phyloP scores from a whole-genome alignment of 2,797 vertebrate species.

The Trematomus bernacchii region DNA sequence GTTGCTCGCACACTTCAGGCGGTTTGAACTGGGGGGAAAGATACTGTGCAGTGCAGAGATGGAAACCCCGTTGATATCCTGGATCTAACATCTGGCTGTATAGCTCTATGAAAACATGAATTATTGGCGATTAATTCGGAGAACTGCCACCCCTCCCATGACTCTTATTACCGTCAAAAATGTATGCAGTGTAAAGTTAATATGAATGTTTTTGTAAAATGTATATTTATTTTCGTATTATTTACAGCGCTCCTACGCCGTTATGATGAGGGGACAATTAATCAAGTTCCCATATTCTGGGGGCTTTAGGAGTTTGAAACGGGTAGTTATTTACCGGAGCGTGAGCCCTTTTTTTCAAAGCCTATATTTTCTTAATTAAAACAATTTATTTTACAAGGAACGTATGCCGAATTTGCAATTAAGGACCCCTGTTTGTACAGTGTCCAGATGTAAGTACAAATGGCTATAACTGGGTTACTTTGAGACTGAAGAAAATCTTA shows the following conservation, averaged over 20 bases:
- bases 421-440: not conserved
- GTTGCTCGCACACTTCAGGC: slow-evolving; percentile 7
- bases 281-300: not conserved
- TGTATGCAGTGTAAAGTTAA: too few species aligned
- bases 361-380: not conserved
- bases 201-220: not conserved
- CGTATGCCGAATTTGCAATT: accelerated
- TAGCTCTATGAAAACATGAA: not conserved
- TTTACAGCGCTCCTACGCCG: too few species aligned
- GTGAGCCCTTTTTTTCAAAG: not conserved
- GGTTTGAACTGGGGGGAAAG: not conserved
- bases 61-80: not conserved
- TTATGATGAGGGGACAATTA: too few species aligned
- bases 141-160: not conserved
- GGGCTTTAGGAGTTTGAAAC: not conserved
- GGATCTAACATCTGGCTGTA: not conserved
- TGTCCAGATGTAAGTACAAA: accelerated
- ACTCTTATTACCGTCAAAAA: not conserved
- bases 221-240: not conserved
- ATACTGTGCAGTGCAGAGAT: not conserved
- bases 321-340: too few species aligned
- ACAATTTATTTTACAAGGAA: not conserved
- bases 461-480: not conserved
- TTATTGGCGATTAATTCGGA: not conserved
- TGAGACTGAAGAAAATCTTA: not conserved